Evolutionary conservation across 2,797 vertebrate species (phyloP).

Genomic region (Malurus splendens): DNA sequence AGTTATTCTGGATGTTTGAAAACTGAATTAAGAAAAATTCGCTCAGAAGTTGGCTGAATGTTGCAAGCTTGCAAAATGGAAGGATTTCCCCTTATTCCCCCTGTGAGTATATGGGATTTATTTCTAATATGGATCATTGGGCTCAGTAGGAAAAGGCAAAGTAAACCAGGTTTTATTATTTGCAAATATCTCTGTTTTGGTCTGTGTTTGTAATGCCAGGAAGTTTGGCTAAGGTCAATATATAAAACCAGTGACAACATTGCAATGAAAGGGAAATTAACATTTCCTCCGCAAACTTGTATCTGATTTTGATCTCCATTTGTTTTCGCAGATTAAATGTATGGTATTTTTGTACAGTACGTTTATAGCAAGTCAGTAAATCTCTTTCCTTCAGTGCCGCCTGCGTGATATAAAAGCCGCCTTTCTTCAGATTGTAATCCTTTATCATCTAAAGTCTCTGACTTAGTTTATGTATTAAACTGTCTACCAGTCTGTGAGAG

Average conservation of each 20-base stretch:
- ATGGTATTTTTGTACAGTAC: not conserved
- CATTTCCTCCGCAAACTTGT: conserved; percentile 58
- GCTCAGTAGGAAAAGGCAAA: not conserved
- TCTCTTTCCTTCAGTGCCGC: not conserved
- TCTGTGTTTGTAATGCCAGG: conserved; percentile 8
- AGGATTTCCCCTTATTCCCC: conserved; percentile 91
- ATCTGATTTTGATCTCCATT: conserved; percentile 44
- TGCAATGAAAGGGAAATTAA: conserved; percentile 67
- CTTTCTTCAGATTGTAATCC: not conserved
- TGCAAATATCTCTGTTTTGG: not conserved
- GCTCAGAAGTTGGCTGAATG: conserved; percentile 82
- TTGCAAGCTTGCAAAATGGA: conserved; percentile 98
- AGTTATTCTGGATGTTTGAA: conserved; percentile 55
- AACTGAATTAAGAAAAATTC: conserved; percentile 54
- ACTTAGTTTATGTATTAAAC: not conserved
- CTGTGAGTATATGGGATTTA: conserved; percentile 83
- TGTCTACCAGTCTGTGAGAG: not conserved
- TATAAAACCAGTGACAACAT: conserved; percentile 31
- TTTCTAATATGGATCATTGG: conserved; percentile 1
- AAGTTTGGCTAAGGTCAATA: conserved; percentile 17
- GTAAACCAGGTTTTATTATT: not conserved
- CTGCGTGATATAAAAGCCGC: not conserved
- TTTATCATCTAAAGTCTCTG: not conserved
- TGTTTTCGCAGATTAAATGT: conserved; percentile 44
- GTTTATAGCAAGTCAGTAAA: not conserved